Percentiles rank a stretch among this genome's conserved stretches.
phyloP scores from a whole-genome alignment of 2,113 vertebrate genomes.

The Phyllostomus hastatus region DNA sequence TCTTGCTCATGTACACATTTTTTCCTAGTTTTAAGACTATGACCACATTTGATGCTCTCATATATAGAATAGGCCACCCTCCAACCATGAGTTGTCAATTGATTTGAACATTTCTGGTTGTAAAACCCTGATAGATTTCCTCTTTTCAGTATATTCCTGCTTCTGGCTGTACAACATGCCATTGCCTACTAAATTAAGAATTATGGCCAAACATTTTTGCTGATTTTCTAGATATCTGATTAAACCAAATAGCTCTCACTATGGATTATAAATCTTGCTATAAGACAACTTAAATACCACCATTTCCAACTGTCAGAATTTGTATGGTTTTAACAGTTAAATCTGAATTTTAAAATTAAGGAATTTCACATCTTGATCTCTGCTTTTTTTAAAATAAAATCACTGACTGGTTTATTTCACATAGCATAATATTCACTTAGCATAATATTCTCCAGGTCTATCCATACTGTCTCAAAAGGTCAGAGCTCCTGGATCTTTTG shows the following conservation, averaged over 20 bases:
- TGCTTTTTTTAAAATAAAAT: background rate
- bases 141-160: background rate
- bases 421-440: too few relatives aligned
- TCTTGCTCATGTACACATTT: background rate
- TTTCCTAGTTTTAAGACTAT: background rate
- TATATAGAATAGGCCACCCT: background rate
- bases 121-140: background rate
- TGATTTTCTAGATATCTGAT: constrained; percentile 19
- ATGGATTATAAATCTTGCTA: background rate
- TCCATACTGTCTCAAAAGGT: too few relatives aligned
- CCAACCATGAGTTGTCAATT: background rate
- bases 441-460: too few relatives aligned
- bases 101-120: background rate
- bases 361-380: background rate
- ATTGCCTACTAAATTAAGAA: background rate
- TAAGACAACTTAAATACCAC: background rate
- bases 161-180: background rate
- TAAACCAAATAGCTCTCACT: background rate
- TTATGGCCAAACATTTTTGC: background rate
- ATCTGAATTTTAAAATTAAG: background rate
- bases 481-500: too few relatives aligned
- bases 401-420: too few relatives aligned
- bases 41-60: background rate
- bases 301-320: background rate
- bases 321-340: background rate